These are phyloP conservation scores for Musca vetustissima DNA, from an alignment of 1,140 invertebrate genomes.

Conservation along the genomic window DNA sequence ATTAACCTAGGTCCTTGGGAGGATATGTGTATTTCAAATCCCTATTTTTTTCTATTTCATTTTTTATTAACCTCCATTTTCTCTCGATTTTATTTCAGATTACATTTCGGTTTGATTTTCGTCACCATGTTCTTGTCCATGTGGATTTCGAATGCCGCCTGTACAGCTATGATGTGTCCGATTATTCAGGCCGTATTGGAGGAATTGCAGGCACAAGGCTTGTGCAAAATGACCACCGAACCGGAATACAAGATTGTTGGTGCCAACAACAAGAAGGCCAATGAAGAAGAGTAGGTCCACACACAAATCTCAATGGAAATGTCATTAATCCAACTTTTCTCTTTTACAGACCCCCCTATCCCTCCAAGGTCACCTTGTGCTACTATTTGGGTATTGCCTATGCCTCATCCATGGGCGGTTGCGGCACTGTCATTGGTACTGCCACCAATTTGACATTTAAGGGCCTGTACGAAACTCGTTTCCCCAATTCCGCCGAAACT, in stretches of 20 bases:
- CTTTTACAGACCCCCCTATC: conserved; percentile 56
- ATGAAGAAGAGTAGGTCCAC: conserved; percentile 54
- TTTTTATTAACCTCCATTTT: too few species aligned
- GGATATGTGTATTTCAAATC: too few species aligned
- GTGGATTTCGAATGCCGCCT: conserved; percentile 85
- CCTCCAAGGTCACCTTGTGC: conserved; percentile 68
- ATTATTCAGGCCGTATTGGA: conserved; percentile 76
- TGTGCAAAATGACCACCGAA: conserved; percentile 64
- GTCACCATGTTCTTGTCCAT: conserved; percentile 81
- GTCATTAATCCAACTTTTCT: neutral
- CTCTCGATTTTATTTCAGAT: conserved; percentile 52
- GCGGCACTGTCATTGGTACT: conserved; percentile 84
- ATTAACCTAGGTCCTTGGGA: too few species aligned
- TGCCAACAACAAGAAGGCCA: conserved; percentile 53
- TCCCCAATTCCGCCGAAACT: conserved; percentile 60
- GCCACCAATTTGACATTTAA: conserved; percentile 87
- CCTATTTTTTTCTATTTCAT: too few species aligned
- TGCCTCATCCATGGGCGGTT: conserved; percentile 79
- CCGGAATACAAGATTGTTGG: conserved; percentile 56
- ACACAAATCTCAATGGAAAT: neutral
- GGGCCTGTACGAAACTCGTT: conserved; percentile 66
- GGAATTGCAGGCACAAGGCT: conserved; percentile 70
- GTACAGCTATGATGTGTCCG: conserved; percentile 84
- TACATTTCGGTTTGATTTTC: conserved; percentile 74
- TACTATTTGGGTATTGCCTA: conserved; percentile 80